Conservation (phyloP, 2,797 vertebrate genomes). For the Semotilus atromaculatus region DNA sequence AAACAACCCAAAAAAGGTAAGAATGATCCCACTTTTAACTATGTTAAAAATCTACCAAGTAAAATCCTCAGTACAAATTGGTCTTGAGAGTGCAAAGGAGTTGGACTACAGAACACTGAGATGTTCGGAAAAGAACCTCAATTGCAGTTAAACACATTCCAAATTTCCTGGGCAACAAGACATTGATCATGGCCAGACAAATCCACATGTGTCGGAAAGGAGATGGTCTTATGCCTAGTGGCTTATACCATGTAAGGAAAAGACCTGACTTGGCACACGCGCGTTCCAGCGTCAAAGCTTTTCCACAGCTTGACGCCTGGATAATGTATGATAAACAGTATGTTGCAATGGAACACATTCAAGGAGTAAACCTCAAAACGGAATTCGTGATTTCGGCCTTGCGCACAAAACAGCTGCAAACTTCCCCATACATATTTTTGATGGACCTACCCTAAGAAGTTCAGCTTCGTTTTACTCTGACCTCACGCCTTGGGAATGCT, state of each 20-base stretch:
- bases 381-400: conserved; percentile 28
- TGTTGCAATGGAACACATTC: conserved; percentile 49
- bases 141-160: conserved; percentile 59
- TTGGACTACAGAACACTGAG: neutral
- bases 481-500: conserved; percentile 39
- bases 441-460: conserved; percentile 28
- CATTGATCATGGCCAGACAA: conserved; percentile 58
- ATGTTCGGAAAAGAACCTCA: conserved; percentile 40
- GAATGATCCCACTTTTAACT: conserved; percentile 5
- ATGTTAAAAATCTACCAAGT: conserved; percentile 28
- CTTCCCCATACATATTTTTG: conserved; percentile 24
- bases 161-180: conserved; percentile 57
- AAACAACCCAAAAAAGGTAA: conserved; percentile 33
- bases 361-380: conserved; percentile 39
- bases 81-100: neutral
- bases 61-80: conserved; percentile 30
- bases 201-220: conserved; percentile 54
- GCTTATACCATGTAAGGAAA: conserved; percentile 81
- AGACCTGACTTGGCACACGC: conserved; percentile 70
- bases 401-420: conserved; percentile 49
- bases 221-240: conserved; percentile 62
- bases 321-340: conserved; percentile 67
- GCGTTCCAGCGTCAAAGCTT: conserved; percentile 59
- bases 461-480: conserved; percentile 35
- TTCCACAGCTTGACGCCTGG: conserved; percentile 68